A percentile compares a stretch with the other conserved stretches of the same genome.
phyloP scores from a whole-genome alignment of 2,888 invertebrate species.

The Hylaea fasciaria region DNA sequence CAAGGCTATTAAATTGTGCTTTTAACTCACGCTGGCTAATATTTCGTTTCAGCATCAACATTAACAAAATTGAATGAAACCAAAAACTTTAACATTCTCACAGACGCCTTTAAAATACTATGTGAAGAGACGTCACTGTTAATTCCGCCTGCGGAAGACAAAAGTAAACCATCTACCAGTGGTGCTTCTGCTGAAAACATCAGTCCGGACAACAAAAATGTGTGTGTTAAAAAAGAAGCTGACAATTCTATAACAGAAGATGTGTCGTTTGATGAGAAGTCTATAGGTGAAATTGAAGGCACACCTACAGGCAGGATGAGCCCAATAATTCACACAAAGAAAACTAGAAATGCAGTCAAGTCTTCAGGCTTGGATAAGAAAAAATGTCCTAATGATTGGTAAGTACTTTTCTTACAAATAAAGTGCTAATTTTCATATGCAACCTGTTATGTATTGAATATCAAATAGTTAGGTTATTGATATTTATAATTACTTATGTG shows the following conservation, averaged over 20 bases:
- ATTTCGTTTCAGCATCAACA: constrained; percentile 55
- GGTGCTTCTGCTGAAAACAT: neutral
- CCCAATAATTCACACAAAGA: constrained; percentile 69
- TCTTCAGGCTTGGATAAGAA: constrained; percentile 67
- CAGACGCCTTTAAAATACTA: constrained; percentile 65
- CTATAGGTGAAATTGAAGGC: constrained; percentile 69
- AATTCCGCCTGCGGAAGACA: constrained; percentile 35
- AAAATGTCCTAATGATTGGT: constrained; percentile 71
- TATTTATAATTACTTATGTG: no score
- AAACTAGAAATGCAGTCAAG: constrained; percentile 46
- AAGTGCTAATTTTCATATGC: no score
- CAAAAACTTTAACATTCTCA: constrained; percentile 62
- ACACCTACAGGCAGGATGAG: constrained; percentile 71
- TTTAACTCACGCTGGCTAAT: no score
- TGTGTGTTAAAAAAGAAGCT: constrained; percentile 1
- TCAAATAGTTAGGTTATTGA: neutral
- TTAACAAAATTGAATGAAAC: constrained; percentile 66
- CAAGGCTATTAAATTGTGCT: no score
- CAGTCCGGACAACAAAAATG: neutral
- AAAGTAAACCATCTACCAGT: neutral
- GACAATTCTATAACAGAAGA: constrained; percentile 45
- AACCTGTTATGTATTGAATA: no score
- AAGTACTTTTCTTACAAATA: constrained; percentile 33
- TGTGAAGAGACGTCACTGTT: constrained; percentile 51
- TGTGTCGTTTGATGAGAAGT: constrained; percentile 55